Percentiles rank a stretch among this genome's conserved stretches.
Evolutionary conservation across 1,140 invertebrate genomes (phyloP).

Genomic region (Brachionus calyciflorus): DNA sequence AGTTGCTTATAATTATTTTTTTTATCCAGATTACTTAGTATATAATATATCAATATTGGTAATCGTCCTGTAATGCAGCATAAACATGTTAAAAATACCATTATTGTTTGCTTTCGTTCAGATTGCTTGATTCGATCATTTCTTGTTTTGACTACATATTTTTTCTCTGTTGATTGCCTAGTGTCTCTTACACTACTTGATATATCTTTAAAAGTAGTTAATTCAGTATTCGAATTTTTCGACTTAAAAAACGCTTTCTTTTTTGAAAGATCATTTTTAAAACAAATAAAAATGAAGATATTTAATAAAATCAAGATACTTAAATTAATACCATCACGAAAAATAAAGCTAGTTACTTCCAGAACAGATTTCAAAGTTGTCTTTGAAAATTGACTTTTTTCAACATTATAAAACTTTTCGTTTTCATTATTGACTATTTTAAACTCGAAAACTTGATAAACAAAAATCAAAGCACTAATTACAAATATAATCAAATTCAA

Average conservation of each 20-base stretch:
- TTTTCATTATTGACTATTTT: background rate
- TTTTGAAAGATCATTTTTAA: background rate
- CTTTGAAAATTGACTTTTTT: background rate
- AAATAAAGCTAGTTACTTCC: background rate
- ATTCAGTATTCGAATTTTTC: background rate
- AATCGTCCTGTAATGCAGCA: background rate
- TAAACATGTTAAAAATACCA: background rate
- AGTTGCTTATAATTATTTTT: conserved; percentile 1
- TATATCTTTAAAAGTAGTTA: too few species aligned
- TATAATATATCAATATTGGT: background rate
- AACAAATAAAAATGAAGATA: background rate
- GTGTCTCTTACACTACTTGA: background rate
- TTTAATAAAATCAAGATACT: background rate
- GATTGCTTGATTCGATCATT: conserved; percentile 2
- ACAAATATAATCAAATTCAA: background rate
- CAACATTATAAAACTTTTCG: background rate
- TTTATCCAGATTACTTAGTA: background rate
- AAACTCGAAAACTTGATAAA: background rate
- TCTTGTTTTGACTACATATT: background rate
- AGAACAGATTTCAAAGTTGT: background rate
- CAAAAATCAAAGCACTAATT: background rate
- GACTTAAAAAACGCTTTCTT: background rate
- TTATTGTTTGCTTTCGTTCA: conserved; percentile 15
- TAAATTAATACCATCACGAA: background rate
- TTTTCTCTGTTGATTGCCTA: background rate